Base-by-base conservation (phyloP, 1,140 invertebrate species). In the Cotesia typhae region DNA sequence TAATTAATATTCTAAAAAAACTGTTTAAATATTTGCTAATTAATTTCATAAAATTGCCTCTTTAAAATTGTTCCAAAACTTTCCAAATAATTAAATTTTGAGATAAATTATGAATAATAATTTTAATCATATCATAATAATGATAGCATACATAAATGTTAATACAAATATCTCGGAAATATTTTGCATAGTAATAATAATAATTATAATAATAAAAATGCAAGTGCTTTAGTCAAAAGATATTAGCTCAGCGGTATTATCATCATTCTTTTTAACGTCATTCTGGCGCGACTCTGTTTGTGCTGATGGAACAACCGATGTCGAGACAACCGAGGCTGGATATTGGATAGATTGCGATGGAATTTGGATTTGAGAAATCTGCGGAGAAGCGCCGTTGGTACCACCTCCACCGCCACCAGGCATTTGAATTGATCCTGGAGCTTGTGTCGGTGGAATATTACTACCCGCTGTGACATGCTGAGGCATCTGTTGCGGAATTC, bases 191-290 rank as follows among this genome's bases (percentile, higher is more conserved):
- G 5, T 47, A 7, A 47, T 47, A 6, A 47, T 47, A 7, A 41
- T 9, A 5, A 41, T 41, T 1, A 7, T 3, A 41, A 7, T 41
- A 47, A 47, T 47, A 47, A 47, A 12, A 28, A 37, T 53, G 35
- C 14, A n/a, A n/a, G 36, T 53, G 36, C n/a, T 67, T 81, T 74
- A 87, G 73, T 87, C 85, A 20, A 87, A 87, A 17, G 85, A 84
- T 73, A 87, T 87, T 0, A 87, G 74, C 57, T 86, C 85, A 14
- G 84, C 85, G 28, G 82, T 83, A 17, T 60, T 35, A 60, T 67
- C 66, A 70, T 82, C 84, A 1, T 80, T 78, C 69, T 85, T 85
- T 4, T 76, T 10, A 10, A 81, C 77, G 36, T 82, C 79, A 28
- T 76, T 77, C 20, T 75, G 36, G 47, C 76, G 72, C 14, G 35